Evolutionary conservation across 2,888 invertebrate genomes (phyloP).

Genomic region (Cyclophora albipunctata): DNA sequence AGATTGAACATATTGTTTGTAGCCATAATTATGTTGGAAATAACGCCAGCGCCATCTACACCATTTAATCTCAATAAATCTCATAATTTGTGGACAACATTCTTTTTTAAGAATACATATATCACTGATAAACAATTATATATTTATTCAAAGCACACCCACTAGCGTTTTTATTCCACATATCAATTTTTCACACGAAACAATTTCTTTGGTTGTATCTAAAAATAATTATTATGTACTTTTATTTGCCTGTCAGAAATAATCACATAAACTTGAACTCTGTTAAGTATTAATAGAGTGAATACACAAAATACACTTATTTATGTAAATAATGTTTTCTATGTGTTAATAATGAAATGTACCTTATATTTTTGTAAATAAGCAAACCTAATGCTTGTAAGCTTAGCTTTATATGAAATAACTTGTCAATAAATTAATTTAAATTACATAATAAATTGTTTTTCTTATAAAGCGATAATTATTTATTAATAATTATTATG

Average conservation of each 20-base stretch:
- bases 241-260: conserved; percentile 18
- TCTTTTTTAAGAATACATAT: not conserved
- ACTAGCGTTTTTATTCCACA: conserved; percentile 2
- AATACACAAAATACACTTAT: not conserved
- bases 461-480: not conserved
- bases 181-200: conserved; percentile 20
- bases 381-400: not conserved
- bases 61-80: not conserved
- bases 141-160: conserved; percentile 3
- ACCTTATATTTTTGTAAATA: not conserved
- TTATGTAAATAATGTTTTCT: too few species aligned
- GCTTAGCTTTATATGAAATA: not conserved
- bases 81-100: not conserved
- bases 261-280: not conserved
- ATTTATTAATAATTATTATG: not conserved
- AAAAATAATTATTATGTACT: conserved; percentile 32
- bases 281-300: not conserved
- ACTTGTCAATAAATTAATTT: not conserved
- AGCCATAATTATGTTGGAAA: not conserved
- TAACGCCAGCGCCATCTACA: not conserved
- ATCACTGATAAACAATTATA: not conserved
- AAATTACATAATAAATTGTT: not conserved
- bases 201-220: conserved; percentile 64
- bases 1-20: too few species aligned
- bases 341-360: too few species aligned